A percentile compares a stretch with the other conserved stretches of the same genome.
phyloP scores from a whole-genome alignment of 2,888 invertebrate genomes.

The Dendrolimus pini region DNA sequence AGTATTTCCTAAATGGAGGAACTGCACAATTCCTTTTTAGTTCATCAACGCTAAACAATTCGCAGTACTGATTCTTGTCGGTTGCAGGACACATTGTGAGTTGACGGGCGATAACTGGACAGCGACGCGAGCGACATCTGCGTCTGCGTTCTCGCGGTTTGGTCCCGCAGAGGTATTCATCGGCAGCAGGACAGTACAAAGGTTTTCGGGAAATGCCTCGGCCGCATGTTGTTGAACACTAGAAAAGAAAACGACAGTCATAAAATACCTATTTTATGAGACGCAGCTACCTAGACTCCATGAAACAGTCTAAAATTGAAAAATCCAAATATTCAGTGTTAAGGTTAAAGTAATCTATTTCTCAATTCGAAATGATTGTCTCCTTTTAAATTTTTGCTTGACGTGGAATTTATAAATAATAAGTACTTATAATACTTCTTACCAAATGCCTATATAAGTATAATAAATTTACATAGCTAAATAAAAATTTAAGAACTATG shows the following conservation, averaged over 20 bases:
- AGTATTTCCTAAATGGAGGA: conserved; percentile 74
- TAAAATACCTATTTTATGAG: too few relatives aligned
- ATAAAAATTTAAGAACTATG: too few relatives aligned
- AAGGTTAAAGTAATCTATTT: too few relatives aligned
- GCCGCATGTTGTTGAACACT: conserved; percentile 81
- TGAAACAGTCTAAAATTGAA: too few relatives aligned
- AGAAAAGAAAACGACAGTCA: conserved; percentile 13
- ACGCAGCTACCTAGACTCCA: too few relatives aligned
- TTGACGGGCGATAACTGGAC: conserved; percentile 23
- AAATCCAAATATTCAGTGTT: too few relatives aligned
- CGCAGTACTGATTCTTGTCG: conserved; percentile 69
- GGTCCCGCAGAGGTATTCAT: conserved; percentile 71
- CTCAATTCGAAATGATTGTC: too few relatives aligned
- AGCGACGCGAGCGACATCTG: conserved; percentile 65
- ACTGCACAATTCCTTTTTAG: conserved; percentile 74
- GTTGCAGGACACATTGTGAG: conserved; percentile 30
- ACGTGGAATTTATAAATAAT: too few relatives aligned
- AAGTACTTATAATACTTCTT: too few relatives aligned
- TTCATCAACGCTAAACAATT: conserved; percentile 47
- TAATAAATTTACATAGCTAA: too few relatives aligned
- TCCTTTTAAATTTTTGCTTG: too few relatives aligned
- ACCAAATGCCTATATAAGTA: too few relatives aligned
- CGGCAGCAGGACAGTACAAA: conserved; percentile 68
- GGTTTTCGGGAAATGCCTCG: conserved; percentile 73
- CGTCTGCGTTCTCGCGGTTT: conserved; percentile 69